Conservation (phyloP, 2,113 vertebrate species). For the Syngnathus scovelli region DNA sequence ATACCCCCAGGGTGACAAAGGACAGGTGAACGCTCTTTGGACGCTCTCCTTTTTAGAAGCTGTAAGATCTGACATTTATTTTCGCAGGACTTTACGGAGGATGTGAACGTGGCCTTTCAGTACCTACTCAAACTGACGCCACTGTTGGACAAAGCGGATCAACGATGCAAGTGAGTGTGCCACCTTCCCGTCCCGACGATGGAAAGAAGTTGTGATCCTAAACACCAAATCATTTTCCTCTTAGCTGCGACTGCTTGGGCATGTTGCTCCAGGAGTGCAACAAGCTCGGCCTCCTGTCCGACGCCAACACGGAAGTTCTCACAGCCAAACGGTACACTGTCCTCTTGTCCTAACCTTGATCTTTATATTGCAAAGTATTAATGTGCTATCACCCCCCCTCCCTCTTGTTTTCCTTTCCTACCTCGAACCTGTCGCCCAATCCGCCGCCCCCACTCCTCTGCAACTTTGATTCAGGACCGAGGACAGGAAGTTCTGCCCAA, state of each 20-base stretch:
- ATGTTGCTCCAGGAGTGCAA: conserved; percentile 91
- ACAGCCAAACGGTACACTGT: conserved; percentile 79
- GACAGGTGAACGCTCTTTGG: conserved; percentile 58
- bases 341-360: not conserved
- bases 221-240: not conserved
- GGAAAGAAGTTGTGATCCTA: not conserved
- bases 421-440: not conserved
- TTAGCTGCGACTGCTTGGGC: conserved; percentile 87
- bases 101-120: conserved; percentile 89
- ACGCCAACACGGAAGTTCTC: conserved; percentile 78
- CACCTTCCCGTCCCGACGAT: not conserved
- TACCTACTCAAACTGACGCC: conserved; percentile 91
- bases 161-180: conserved; percentile 89
- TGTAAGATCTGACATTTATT: not conserved
- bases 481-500: conserved; percentile 84
- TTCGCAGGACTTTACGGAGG: conserved; percentile 89
- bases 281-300: conserved; percentile 89
- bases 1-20: conserved; percentile 86
- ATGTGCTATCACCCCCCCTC: conserved; percentile 10
- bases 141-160: conserved; percentile 92
- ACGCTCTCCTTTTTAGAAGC: not conserved
- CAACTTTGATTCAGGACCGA: conserved; percentile 67
- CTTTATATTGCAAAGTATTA: conserved; percentile 10
- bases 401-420: not conserved
- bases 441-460: conserved; percentile 5